A percentile compares a stretch with the other conserved stretches of the same genome.
Conservation (phyloP, 1,140 invertebrate genomes). For the Drosophila grimshawi region DNA sequence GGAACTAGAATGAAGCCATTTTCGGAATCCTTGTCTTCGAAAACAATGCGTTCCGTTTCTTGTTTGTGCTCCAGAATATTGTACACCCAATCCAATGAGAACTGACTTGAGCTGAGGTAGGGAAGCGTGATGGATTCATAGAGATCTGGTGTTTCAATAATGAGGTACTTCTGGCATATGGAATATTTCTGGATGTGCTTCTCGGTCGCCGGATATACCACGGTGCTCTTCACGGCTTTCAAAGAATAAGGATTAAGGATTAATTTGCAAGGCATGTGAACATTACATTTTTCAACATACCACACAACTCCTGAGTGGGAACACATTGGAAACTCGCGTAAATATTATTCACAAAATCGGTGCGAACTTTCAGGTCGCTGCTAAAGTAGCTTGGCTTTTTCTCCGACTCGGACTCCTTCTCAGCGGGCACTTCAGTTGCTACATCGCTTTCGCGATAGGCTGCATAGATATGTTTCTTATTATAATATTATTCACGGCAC, state of each 20-base stretch:
- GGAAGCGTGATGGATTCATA: conserved; percentile 93
- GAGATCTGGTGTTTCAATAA: conserved; percentile 93
- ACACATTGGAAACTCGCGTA: conserved; percentile 93
- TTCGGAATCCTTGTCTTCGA: conserved; percentile 91
- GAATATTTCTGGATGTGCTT: conserved; percentile 96
- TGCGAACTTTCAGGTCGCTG: conserved; percentile 87
- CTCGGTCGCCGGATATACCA: conserved; percentile 96
- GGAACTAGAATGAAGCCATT: conserved; percentile 95
- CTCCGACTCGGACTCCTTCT: conserved; percentile 50
- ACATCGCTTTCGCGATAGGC: conserved; percentile 88
- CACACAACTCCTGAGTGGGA: conserved; percentile 87
- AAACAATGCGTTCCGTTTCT: conserved; percentile 94
- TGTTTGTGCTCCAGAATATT: conserved; percentile 97
- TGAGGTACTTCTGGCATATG: conserved; percentile 89
- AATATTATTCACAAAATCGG: conserved; percentile 93
- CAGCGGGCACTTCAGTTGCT: conserved; percentile 85
- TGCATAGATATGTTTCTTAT: neutral
- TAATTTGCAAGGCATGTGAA: neutral
- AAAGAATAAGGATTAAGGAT: conserved; percentile 63
- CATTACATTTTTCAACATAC: conserved; percentile 85
- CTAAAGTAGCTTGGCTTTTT: conserved; percentile 83
- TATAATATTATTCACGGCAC: no score
- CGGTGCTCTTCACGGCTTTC: conserved; percentile 91
- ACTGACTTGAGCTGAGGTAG: conserved; percentile 89
- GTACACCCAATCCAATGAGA: conserved; percentile 96